Percentiles rank a stretch among this genome's conserved stretches.
Conservation (phyloP, 2,888 invertebrate genomes). For the Drosophila anomelani region DNA sequence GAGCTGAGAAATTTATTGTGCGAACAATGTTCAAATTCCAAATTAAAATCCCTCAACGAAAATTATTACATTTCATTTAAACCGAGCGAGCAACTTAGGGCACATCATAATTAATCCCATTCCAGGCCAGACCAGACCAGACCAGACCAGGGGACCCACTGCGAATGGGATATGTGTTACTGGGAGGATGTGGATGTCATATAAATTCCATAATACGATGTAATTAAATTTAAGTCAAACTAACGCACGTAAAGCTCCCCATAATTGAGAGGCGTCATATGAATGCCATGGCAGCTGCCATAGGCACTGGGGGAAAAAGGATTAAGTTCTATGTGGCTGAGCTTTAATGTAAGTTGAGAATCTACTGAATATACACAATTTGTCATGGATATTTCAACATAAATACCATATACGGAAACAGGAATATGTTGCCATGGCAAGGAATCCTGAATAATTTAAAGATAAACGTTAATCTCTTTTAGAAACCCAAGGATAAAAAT, state of each 20-base stretch:
- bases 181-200: constrained; percentile 73
- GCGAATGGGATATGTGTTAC: constrained; percentile 8
- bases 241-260: constrained; percentile 71
- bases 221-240: constrained; percentile 81
- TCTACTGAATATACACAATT: background rate
- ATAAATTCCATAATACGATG: constrained; percentile 83
- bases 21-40: constrained; percentile 77
- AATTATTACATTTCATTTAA: constrained; percentile 83
- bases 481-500: too few relatives aligned
- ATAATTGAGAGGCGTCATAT: constrained; percentile 68
- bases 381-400: background rate
- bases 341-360: background rate
- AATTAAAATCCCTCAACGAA: constrained; percentile 81
- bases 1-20: constrained; percentile 70
- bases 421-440: background rate
- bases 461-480: background rate
- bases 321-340: background rate
- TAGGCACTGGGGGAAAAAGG: constrained; percentile 23
- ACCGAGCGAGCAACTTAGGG: constrained; percentile 71
- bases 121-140: constrained; percentile 35
- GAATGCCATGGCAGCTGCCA: constrained; percentile 36
- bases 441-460: background rate
- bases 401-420: background rate
- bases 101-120: constrained; percentile 83
- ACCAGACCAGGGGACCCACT: background rate